Evolutionary conservation across 2,797 vertebrate species (phyloP).

Genomic region (Silurus aristotelis): DNA sequence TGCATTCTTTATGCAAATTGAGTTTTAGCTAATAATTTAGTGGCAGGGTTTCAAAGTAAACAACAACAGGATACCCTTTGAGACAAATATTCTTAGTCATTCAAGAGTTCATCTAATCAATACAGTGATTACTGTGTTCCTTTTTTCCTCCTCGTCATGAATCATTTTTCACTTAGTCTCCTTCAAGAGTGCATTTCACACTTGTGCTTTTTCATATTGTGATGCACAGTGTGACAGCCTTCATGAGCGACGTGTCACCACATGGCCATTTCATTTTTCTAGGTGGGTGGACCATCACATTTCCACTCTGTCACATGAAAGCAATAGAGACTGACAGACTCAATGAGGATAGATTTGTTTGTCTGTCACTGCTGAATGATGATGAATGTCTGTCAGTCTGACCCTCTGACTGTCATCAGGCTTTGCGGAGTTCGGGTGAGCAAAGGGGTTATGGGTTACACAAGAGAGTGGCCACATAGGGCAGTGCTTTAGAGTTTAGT

Average conservation of each 20-base stretch:
- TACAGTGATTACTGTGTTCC: conserved; percentile 11
- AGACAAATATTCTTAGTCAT: conserved; percentile 32
- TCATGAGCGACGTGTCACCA: conserved; percentile 51
- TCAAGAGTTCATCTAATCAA: conserved; percentile 43
- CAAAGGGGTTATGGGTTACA: conserved; percentile 4
- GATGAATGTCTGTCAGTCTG: conserved; percentile 71
- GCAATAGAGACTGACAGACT: conserved; percentile 70
- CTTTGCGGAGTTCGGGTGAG: conserved; percentile 12
- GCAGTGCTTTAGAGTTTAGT: conserved; percentile 13
- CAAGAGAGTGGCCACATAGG: background rate
- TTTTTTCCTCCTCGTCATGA: conserved; percentile 40
- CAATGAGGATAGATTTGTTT: conserved; percentile 74
- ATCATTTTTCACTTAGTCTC: conserved; percentile 40
- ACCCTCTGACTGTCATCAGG: conserved; percentile 42
- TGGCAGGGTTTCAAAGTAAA: conserved; percentile 39
- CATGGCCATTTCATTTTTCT: conserved; percentile 48
- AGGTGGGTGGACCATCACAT: conserved; percentile 50
- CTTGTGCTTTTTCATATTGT: conserved; percentile 31
- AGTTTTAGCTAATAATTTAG: conserved; percentile 45
- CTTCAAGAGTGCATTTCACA: conserved; percentile 37
- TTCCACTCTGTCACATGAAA: conserved; percentile 57
- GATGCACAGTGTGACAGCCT: conserved; percentile 49
- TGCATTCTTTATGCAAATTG: conserved; percentile 49
- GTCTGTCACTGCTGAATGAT: conserved; percentile 60
- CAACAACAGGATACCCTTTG: conserved; percentile 25